Percentiles rank a stretch among this genome's conserved stretches.
Evolutionary conservation across 2,888 invertebrate species (phyloP).

Genomic region (Protonemura montana): DNA sequence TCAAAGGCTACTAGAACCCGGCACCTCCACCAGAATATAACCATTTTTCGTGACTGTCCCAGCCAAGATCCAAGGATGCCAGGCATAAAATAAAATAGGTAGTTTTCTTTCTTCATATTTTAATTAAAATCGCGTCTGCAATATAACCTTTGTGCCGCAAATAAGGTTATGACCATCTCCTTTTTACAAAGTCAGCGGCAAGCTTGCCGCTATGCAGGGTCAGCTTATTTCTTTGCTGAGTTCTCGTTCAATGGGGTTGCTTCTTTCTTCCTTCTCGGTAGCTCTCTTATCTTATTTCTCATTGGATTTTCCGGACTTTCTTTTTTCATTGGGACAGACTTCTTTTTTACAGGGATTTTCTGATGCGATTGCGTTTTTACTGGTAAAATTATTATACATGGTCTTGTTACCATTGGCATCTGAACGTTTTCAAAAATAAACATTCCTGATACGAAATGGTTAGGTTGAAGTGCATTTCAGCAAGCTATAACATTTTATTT

Average conservation of each 20-base stretch:
- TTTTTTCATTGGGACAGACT: background rate
- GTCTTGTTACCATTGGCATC: background rate
- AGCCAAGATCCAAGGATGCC: no score
- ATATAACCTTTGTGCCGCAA: background rate
- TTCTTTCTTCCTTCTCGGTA: background rate
- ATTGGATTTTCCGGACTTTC: slow-evolving; percentile 17
- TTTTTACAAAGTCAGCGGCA: slow-evolving; percentile 24
- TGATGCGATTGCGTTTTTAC: background rate
- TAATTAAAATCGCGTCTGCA: background rate
- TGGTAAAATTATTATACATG: background rate
- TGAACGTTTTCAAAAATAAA: background rate
- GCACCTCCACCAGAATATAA: background rate
- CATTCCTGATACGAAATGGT: background rate
- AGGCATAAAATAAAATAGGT: background rate
- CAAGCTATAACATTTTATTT: background rate
- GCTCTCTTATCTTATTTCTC: slow-evolving; percentile 27
- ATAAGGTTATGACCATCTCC: slow-evolving; percentile 8
- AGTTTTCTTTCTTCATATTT: background rate
- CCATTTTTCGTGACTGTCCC: no score
- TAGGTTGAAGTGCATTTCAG: background rate
- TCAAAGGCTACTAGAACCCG: background rate
- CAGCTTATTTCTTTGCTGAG: slow-evolving; percentile 43
- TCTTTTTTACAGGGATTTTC: background rate
- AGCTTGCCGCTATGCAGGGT: slow-evolving; percentile 41
- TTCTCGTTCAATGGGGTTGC: slow-evolving; percentile 40